phyloP scores from a whole-genome alignment of 1,140 invertebrate genomes.

The Tribolium castaneum region DNA sequence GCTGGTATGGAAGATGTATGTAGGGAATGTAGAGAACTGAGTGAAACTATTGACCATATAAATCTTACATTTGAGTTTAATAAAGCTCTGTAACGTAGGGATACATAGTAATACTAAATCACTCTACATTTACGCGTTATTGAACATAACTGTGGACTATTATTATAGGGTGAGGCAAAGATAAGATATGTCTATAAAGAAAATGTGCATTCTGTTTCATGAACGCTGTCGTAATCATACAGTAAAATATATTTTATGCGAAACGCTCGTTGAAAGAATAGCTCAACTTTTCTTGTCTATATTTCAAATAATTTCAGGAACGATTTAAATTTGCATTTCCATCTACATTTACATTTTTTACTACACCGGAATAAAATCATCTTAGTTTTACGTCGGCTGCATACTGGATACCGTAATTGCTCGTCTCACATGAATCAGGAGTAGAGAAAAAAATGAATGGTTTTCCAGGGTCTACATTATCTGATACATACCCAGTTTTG shows the following conservation, averaged over 20 bases:
- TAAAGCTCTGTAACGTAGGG: constrained; percentile 12
- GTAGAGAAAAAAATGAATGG: neutral
- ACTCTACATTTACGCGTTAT: constrained; percentile 14
- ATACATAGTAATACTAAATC: constrained; percentile 26
- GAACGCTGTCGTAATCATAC: neutral
- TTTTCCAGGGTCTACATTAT: too few relatives aligned
- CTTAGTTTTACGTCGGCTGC: neutral
- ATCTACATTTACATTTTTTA: neutral
- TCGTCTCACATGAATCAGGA: neutral
- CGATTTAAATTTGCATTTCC: neutral
- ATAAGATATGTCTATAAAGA: neutral
- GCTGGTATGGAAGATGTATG: constrained; percentile 3
- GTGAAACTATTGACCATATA: constrained; percentile 20
- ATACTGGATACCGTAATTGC: neutral
- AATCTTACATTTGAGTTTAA: constrained; percentile 29
- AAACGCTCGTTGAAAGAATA: neutral
- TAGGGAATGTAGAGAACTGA: neutral
- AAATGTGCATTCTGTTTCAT: neutral
- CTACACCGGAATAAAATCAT: neutral
- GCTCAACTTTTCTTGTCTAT: neutral
- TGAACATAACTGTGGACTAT: constrained; percentile 13
- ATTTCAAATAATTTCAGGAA: neutral
- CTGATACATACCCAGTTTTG: too few relatives aligned
- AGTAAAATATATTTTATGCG: neutral
- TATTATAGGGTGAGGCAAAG: constrained; percentile 1